Evolutionary conservation across 2,113 vertebrate genomes (phyloP), one percentile per base, ranked within the genome.

Genomic region (Telmatochromis sp.): DNA sequence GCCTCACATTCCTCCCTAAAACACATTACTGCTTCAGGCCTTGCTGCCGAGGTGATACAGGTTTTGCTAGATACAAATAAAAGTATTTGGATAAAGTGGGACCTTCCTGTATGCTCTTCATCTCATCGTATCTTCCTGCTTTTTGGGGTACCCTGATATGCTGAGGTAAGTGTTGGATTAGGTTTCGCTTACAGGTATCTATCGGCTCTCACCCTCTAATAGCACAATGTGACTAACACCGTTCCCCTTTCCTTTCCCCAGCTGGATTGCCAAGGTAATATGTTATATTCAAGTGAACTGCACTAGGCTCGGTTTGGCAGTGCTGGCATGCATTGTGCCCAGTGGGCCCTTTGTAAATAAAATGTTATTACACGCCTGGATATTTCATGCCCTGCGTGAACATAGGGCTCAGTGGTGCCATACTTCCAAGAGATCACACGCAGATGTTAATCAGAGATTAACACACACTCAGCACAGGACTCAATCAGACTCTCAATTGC

Each of bases 391-490:
- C 90, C 92, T 87, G 89, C 88, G 91, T 92, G 93, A 91, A 91
- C 92, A 89, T 84, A 93, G 89, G 89, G 91, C 91, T 94, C 94
- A 91, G 82, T 92, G 91, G 92, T 93, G 91, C 95, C 94, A 89
- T 90, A 93, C 89, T 90, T 94, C 93, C 93, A 93, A 71, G 55
- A 94, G 92, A 94, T 95, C 89, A 93, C 91, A 90, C 85, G 88
- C 93, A 96, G 95, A 96, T 96, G 94, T 95, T 95, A 94, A 94
- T 95, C 93, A 95, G 90, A 96, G 95, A 96, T 95, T 95, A 95
- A 94, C 93, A 92, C 88, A 92, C 88, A 81, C 84, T 90, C 93
- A 93, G 92, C 90, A 94, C 90, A 92, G 90, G 92, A 94, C 93
- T 95, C 94, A 96, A 95, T 96, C 95, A 96, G 90, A 86, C 89